Evolutionary conservation across 2,888 invertebrate genomes (phyloP), one percentile per base, ranked within the genome.

Genomic region (Blastobasis adustella): DNA sequence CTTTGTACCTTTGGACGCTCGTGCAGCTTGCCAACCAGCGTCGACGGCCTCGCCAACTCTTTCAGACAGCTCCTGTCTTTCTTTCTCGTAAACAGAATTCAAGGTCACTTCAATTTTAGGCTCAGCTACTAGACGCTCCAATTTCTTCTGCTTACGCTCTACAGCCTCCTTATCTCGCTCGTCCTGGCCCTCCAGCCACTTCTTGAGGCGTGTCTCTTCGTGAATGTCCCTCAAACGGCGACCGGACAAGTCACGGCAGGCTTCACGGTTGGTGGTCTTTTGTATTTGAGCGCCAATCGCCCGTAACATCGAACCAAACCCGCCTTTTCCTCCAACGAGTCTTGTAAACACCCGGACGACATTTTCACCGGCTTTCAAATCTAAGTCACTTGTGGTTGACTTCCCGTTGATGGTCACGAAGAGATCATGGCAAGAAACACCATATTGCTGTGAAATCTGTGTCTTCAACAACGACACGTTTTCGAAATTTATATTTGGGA

Each of bases 241-340:
- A 0, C 99, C 99, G 73, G 98, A 98, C 38, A 99, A 88, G 81
- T 99, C 99, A 55, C 99, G 90, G 69, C 98, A 98, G 0, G 98
- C 98, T 82, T 99, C 98, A 40, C 96, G 90, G 69, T 98, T 98
- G 0, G 98, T 98, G 0, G 98, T 98, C 83, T 99, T 99, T 74
- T 99, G 98, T 55, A 99, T 99, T 84, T 99, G 98, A 0, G 98
- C 98, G 2, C 98, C 98, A 75, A 99, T 99, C 0, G 99, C 98
- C 58, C 99, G 91, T n/a, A 99, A 83, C 97, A 99, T 98, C 0
- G 99, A 99, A 0, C 99, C 99, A 81, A 99, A 99, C 56, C 98
- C 98, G 58, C 98, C 98, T 89, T 98, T 98, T 0, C 98, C 98
- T 5, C 97, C 98, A 49, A 90, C 65, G 5, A 94, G 66, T 60